Conservation (phyloP, 2,113 vertebrate species). For the Semnornis frantzii region DNA sequence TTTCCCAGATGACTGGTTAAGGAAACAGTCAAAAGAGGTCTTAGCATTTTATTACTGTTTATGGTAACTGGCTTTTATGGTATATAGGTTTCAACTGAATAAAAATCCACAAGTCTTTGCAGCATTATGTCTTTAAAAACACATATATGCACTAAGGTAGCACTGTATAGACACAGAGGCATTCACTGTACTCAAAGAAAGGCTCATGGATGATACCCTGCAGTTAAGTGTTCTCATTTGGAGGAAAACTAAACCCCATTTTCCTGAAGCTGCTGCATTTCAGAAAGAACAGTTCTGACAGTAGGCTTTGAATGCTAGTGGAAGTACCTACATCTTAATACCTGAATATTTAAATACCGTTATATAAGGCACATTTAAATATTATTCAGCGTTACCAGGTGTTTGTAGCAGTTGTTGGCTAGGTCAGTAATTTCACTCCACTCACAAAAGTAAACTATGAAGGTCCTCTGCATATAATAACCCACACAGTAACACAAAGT, state of each 20-base stretch:
- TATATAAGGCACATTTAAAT: neutral
- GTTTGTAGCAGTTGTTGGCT: neutral
- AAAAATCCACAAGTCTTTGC: neutral
- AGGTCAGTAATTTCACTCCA: neutral
- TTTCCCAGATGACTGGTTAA: too few species aligned
- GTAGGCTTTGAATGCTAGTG: neutral
- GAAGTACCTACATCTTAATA: neutral
- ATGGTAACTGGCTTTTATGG: neutral
- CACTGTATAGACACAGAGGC: accelerated
- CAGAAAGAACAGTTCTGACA: neutral
- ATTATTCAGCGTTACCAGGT: neutral
- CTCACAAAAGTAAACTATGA: neutral
- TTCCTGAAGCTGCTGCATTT: neutral
- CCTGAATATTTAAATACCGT: neutral
- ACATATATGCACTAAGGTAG: accelerated
- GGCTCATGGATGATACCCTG: neutral
- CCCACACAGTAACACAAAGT: neutral
- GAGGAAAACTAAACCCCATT: neutral
- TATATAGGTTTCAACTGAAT: neutral
- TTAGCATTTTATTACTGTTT: neutral
- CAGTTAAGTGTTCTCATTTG: neutral
- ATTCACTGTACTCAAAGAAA: neutral
- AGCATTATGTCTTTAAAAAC: neutral
- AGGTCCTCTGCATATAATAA: neutral
- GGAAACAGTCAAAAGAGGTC: neutral